Evolutionary conservation across 2,888 invertebrate species (phyloP).

Genomic region (Lithophane socia): DNA sequence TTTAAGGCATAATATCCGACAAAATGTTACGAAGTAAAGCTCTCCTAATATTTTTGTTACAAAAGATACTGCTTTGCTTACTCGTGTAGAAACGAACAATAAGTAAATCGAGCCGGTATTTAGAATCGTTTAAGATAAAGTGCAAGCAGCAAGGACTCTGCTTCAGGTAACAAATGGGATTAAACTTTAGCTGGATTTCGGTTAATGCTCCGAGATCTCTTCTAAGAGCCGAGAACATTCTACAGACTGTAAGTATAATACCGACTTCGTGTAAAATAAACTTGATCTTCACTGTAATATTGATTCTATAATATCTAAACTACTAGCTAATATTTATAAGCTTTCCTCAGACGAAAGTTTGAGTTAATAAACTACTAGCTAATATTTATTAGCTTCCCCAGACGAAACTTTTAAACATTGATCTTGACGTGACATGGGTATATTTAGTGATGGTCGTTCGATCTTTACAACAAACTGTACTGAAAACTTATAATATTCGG

Average conservation of each 20-base stretch:
- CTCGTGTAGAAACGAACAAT: conserved; percentile 11
- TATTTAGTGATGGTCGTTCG: conserved; percentile 6
- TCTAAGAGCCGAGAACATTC: not conserved
- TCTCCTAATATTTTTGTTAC: conserved; percentile 20
- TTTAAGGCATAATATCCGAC: not conserved
- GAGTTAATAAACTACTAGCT: not conserved
- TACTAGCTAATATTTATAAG: too few relatives aligned
- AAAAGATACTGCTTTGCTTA: conserved; percentile 11
- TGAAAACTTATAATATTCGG: not conserved
- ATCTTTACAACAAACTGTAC: conserved; percentile 4
- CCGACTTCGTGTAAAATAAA: not conserved
- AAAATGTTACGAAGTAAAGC: not conserved
- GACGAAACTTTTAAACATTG: not conserved
- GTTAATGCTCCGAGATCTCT: not conserved
- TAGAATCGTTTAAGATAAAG: not conserved
- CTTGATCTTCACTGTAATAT: not conserved
- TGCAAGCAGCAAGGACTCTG: conserved; percentile 13
- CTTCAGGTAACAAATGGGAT: conserved; percentile 31
- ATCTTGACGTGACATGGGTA: conserved; percentile 18
- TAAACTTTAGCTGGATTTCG: conserved; percentile 5
- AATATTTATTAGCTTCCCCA: not conserved
- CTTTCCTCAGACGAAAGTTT: not conserved
- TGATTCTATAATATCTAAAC: not conserved
- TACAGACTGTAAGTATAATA: not conserved
- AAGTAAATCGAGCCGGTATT: not conserved